Base-by-base conservation (phyloP, 1,140 invertebrate genomes). In the Cyclargus thomasi region DNA sequence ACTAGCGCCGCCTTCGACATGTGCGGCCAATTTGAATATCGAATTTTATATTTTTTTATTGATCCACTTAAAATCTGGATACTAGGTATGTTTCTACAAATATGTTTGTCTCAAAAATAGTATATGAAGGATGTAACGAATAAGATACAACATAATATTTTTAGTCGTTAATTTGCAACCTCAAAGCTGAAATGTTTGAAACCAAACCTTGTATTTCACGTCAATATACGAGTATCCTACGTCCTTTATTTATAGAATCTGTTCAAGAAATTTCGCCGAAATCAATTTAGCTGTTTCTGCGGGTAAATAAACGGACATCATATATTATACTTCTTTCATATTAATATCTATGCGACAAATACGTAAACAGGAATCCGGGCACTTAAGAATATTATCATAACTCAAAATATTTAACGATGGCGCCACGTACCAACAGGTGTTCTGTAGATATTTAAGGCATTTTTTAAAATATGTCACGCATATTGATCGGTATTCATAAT, bases 331-430 rank as follows among this genome's bases (percentile, higher is more conserved):
- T 14, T 8, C 11, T 47, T 4, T 14, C 11, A 16, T 47, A 47
- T 14, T 47, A 14, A 47, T 16, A 3, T 47, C 39, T 47, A 16
- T 47, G 39, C 6, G 39, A 47, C 39, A 47, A 29, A 29, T 47
- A 47, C 1, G 11, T 47, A 16, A 47, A 14, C 11, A 47, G 14
- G 11, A 47, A 47, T 47, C 39, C 39, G 39, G 39, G 39, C 39
- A 47, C 14, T 47, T 8, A 47, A 2, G 39, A 47, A 16, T 47
- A 47, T 14, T 47, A 70, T 64, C 69, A 65, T 70, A 64, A 70
- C 65, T 67, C 47, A 63, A 67, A 57, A 63, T 67, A 67, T 67
- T 29, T 47, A 14, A 47, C 8, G 39, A 47, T 47, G 39, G 39
- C 39, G 39, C 39, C 39, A 14, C 39, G 11, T 47, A 47, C 39